Percentiles rank a stretch among this genome's conserved stretches.
phyloP scores from a whole-genome alignment of 2,797 vertebrate species.

The Tamandua tetradactyla region DNA sequence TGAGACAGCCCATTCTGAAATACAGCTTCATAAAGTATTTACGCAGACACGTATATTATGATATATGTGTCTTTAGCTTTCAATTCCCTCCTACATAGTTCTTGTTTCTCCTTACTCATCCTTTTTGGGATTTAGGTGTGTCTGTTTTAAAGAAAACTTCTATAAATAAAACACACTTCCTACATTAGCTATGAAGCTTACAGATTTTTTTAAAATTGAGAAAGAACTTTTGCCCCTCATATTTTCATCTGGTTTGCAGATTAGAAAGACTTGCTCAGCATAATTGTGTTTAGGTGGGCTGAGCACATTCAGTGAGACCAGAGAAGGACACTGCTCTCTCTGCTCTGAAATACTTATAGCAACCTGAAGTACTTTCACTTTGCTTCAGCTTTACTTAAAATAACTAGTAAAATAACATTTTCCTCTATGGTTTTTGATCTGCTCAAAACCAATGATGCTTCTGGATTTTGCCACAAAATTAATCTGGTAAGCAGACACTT shows the following conservation, averaged over 20 bases:
- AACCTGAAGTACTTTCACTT: neutral
- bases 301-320: neutral
- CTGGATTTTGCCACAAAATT: conserved; percentile 16
- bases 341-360: neutral
- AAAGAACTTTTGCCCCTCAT: neutral
- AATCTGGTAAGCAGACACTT: neutral
- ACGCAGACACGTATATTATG: neutral
- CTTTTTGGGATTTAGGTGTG: neutral
- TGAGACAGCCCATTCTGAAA: conserved; percentile 7
- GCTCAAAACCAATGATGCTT: neutral
- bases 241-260: conserved; percentile 53
- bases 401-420: neutral
- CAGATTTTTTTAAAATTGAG: neutral
- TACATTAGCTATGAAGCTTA: neutral
- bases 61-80: neutral
- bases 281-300: conserved; percentile 3
- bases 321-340: neutral
- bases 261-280: neutral
- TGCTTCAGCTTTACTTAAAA: neutral
- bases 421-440: neutral
- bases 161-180: neutral
- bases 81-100: neutral
- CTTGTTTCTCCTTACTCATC: conserved; percentile 30
- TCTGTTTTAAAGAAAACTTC: conserved; percentile 24
- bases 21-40: neutral